Conservation (phyloP, 2,888 invertebrate genomes). For the Drosophila helvetica region DNA sequence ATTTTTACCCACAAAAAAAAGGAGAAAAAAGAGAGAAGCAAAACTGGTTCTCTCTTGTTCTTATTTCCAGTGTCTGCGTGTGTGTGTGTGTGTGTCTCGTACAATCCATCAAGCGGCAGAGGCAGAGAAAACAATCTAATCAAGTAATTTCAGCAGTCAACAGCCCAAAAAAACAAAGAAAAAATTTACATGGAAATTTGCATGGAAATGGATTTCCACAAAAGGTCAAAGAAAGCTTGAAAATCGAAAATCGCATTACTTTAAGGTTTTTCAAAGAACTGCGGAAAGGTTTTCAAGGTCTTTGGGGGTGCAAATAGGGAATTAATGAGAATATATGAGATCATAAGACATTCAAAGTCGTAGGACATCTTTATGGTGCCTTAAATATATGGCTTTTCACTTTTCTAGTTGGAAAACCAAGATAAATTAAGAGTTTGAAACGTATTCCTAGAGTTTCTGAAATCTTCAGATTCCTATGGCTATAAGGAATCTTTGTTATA, state of each 20-base stretch:
- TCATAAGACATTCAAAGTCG: no score
- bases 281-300: not conserved
- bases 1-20: slow-evolving; percentile 24
- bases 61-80: slow-evolving; percentile 26
- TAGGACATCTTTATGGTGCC: no score
- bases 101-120: slow-evolving; percentile 27
- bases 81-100: slow-evolving; percentile 6
- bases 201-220: slow-evolving; percentile 11
- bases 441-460: no score
- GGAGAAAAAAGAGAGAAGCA: slow-evolving; percentile 1
- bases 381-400: no score
- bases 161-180: slow-evolving; percentile 27
- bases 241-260: not conserved
- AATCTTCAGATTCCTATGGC: no score
- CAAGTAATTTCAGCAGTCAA: slow-evolving; percentile 46
- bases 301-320: no score
- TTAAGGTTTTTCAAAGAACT: not conserved
- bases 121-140: slow-evolving; percentile 49
- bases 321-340: no score
- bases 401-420: no score
- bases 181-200: slow-evolving; percentile 17
- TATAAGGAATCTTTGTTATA: no score
- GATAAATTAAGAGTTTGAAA: no score
- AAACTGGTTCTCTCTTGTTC: slow-evolving; percentile 48
- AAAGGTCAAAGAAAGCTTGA: not conserved